Evolutionary conservation across 2,888 invertebrate species (phyloP).

Genomic region (Phymatocera aterrima): DNA sequence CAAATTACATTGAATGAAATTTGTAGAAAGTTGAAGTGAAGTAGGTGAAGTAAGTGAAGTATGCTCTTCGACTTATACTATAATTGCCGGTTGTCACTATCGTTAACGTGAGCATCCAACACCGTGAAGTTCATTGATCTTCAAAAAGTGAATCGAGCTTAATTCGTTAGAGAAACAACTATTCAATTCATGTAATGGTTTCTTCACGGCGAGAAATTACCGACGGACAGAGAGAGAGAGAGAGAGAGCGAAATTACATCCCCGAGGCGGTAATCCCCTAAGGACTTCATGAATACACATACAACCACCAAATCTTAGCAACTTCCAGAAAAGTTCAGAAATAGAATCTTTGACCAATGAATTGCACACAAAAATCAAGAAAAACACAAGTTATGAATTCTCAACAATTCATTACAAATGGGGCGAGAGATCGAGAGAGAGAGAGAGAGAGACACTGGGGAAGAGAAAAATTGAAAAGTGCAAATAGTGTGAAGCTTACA

Average conservation of each 20-base stretch:
- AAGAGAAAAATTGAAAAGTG: not conserved
- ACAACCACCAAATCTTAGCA: too few relatives aligned
- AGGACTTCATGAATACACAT: too few relatives aligned
- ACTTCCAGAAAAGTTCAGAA: too few relatives aligned
- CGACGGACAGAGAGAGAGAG: not conserved
- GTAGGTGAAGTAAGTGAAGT: too few relatives aligned
- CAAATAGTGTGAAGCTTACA: not conserved
- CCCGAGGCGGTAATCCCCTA: too few relatives aligned
- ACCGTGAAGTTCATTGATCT: not conserved
- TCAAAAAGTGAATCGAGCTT: not conserved
- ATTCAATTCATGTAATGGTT: not conserved
- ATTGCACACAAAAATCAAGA: too few relatives aligned
- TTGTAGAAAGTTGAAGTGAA: not conserved
- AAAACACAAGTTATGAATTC: too few relatives aligned
- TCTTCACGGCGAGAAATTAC: not conserved
- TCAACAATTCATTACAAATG: too few relatives aligned
- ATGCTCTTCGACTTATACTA: not conserved
- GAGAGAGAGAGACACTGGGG: not conserved
- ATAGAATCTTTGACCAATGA: too few relatives aligned
- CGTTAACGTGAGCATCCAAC: not conserved
- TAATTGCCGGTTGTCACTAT: conserved; percentile 20
- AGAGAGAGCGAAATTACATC: not conserved
- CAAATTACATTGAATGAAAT: not conserved
- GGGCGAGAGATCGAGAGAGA: not conserved
- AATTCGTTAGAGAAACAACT: not conserved